These are phyloP conservation scores for Brassicogethes aeneus DNA, from an alignment of 2,888 invertebrate species.

Conservation along the genomic window DNA sequence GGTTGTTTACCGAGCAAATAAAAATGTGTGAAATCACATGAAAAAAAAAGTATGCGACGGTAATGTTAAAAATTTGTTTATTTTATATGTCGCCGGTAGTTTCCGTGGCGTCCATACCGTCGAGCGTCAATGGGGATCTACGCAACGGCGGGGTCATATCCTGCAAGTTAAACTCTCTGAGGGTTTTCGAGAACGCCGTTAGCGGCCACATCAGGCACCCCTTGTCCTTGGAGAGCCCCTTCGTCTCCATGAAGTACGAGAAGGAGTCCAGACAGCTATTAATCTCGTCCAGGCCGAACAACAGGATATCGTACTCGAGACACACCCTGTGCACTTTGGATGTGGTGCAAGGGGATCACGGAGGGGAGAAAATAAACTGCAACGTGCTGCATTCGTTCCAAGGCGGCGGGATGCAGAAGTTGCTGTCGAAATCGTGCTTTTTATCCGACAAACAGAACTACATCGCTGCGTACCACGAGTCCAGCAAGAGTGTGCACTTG, in stretches of 20 bases:
- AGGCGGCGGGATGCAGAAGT: slow-evolving; percentile 57
- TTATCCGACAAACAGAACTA: slow-evolving; percentile 50
- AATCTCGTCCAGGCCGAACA: slow-evolving; percentile 61
- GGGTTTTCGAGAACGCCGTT: slow-evolving; percentile 50
- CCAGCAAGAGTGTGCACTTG: slow-evolving; percentile 52
- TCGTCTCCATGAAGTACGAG: slow-evolving; percentile 66
- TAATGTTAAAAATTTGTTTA: too few species aligned
- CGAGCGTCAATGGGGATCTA: slow-evolving; percentile 37
- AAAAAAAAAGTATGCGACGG: too few species aligned
- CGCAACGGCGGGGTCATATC: slow-evolving; percentile 56
- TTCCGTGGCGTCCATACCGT: slow-evolving; percentile 47
- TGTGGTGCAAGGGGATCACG: slow-evolving; percentile 37
- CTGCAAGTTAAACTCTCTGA: slow-evolving; percentile 64
- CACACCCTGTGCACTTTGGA: slow-evolving; percentile 46
- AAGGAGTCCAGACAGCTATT: slow-evolving; percentile 53
- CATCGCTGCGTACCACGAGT: slow-evolving; percentile 69
- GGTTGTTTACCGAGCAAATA: too few species aligned
- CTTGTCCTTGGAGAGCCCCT: slow-evolving; percentile 62
- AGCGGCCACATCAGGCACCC: slow-evolving; percentile 40
- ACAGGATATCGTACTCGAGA: slow-evolving; percentile 45
- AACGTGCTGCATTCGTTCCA: slow-evolving; percentile 53
- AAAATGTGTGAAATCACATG: too few species aligned
- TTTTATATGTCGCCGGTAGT: slow-evolving; percentile 69
- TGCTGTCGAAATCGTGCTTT: slow-evolving; percentile 58
- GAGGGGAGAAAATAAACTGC: slow-evolving; percentile 42